phyloP scores from a whole-genome alignment of 2,888 invertebrate genomes.

The Protodeltote pygarga region DNA sequence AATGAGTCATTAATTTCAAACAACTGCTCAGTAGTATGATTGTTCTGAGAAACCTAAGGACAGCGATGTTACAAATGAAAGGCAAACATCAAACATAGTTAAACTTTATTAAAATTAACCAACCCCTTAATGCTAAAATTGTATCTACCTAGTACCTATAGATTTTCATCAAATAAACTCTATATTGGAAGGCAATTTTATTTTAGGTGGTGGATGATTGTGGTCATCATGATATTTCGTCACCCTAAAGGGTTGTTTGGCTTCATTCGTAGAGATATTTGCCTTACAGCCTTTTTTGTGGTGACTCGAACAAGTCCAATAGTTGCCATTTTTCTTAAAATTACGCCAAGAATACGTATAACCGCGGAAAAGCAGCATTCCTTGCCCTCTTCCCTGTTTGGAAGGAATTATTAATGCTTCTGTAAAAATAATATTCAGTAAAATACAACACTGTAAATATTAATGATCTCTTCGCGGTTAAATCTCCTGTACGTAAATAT shows the following conservation, averaged over 20 bases:
- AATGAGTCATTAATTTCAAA: too few relatives aligned
- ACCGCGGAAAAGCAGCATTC: slow-evolving; percentile 63
- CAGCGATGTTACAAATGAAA: too few relatives aligned
- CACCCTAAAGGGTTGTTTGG: slow-evolving; percentile 53
- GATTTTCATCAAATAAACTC: slow-evolving; percentile 44
- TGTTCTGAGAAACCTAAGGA: too few relatives aligned
- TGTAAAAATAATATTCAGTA: slow-evolving; percentile 50
- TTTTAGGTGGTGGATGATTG: slow-evolving; percentile 62
- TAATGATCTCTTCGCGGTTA: too few relatives aligned
- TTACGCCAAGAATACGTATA: slow-evolving; percentile 73
- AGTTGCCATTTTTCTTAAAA: slow-evolving; percentile 60
- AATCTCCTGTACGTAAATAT: too few relatives aligned
- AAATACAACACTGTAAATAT: slow-evolving; percentile 10
- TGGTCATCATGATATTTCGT: slow-evolving; percentile 55
- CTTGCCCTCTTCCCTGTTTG: slow-evolving; percentile 56
- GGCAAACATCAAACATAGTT: slow-evolving; percentile 10
- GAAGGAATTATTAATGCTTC: slow-evolving; percentile 68
- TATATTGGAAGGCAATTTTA: slow-evolving; percentile 49
- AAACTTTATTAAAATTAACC: slow-evolving; percentile 28
- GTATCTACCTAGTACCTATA: background rate
- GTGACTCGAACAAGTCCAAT: slow-evolving; percentile 77
- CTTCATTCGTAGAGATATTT: slow-evolving; percentile 62
- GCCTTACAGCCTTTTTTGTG: slow-evolving; percentile 75
- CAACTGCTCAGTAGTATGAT: too few relatives aligned
- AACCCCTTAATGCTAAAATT: slow-evolving; percentile 18